Evolutionary conservation across 2,113 vertebrate species (phyloP).

Genomic region (Plotosus lineatus): DNA sequence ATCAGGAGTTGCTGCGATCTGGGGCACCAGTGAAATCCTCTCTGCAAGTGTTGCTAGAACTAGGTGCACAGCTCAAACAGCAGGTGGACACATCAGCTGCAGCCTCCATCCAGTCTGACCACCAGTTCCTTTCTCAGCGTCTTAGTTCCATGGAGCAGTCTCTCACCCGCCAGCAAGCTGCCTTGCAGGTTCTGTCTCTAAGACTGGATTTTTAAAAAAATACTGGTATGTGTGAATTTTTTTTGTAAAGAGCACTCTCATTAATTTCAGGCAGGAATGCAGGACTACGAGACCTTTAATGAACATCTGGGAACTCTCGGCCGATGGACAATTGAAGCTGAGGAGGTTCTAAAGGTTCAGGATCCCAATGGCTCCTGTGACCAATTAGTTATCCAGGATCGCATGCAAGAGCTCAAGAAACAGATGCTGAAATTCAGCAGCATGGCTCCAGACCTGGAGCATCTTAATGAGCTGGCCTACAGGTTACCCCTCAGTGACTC

Average conservation of each 20-base stretch:
- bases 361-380: slow-evolving; percentile 87
- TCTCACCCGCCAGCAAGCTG: slow-evolving; percentile 80
- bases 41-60: slow-evolving; percentile 81
- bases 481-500: slow-evolving; percentile 89
- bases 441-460: slow-evolving; percentile 86
- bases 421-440: slow-evolving; percentile 95
- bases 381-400: slow-evolving; percentile 77
- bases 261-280: slow-evolving; percentile 81
- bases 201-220: not conserved
- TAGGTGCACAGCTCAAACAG: slow-evolving; percentile 89
- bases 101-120: slow-evolving; percentile 85
- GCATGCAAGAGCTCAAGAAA: slow-evolving; percentile 93
- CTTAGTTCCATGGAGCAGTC: slow-evolving; percentile 80
- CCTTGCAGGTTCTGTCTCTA: slow-evolving; percentile 79
- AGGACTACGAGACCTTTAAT: slow-evolving; percentile 88
- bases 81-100: slow-evolving; percentile 88
- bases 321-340: slow-evolving; percentile 82
- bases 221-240: not conserved
- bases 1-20: slow-evolving; percentile 79
- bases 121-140: slow-evolving; percentile 79
- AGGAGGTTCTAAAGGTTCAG: slow-evolving; percentile 77
- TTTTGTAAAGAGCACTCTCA: not conserved
- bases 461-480: slow-evolving; percentile 91
- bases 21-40: slow-evolving; percentile 78
- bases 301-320: slow-evolving; percentile 80